Evolutionary conservation across 2,113 vertebrate species (phyloP).

Genomic region (Egretta garzetta): DNA sequence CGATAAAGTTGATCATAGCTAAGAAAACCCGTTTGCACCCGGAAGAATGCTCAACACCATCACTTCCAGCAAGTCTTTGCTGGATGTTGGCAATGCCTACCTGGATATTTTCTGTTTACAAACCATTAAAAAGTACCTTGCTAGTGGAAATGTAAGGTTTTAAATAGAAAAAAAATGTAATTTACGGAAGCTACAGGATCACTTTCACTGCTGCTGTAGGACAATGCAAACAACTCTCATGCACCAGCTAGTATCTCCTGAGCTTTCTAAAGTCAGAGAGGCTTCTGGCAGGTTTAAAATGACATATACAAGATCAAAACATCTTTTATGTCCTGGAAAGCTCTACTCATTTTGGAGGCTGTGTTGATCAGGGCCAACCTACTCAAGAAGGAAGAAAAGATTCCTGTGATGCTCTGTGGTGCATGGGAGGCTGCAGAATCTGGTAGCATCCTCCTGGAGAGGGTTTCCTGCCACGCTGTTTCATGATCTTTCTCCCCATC

Average conservation of each 20-base stretch:
- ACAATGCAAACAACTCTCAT: background rate
- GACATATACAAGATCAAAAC: background rate
- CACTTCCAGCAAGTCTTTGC: background rate
- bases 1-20: background rate
- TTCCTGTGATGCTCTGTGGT: background rate
- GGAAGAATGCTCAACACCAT: background rate
- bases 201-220: background rate
- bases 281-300: background rate
- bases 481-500: background rate
- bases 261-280: background rate
- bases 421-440: background rate
- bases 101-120: background rate
- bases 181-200: conserved; percentile 14
- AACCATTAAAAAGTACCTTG: background rate
- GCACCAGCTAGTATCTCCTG: background rate
- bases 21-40: background rate
- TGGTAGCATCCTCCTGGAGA: background rate
- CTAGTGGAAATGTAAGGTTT: background rate
- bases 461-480: background rate
- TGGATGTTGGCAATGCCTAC: background rate
- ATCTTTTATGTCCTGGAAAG: background rate
- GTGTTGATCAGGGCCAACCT: background rate
- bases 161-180: background rate
- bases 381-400: background rate
- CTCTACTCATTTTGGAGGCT: background rate